Conservation (phyloP, 2,113 vertebrate species). For the Pteronura brasiliensis region DNA sequence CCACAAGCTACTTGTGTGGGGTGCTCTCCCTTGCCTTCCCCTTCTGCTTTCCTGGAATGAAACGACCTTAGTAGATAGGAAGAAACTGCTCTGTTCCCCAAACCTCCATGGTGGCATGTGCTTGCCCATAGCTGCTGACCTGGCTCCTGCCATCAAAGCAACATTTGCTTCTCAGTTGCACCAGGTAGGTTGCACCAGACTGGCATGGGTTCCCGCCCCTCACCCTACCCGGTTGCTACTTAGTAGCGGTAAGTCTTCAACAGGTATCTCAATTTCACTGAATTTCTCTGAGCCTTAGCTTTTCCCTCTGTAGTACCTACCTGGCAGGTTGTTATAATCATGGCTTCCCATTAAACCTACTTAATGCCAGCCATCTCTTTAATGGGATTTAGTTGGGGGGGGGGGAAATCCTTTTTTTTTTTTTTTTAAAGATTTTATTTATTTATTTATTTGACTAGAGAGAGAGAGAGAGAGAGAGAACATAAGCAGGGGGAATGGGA, state of each 20-base stretch:
- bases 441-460: too few relatives aligned
- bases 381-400: background rate
- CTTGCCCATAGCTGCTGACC: conserved; percentile 17
- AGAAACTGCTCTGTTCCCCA: conserved; percentile 23
- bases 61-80: background rate
- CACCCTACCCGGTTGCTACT: background rate
- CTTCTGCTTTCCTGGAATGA: background rate
- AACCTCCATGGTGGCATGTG: background rate
- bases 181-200: background rate
- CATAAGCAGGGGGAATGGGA: too few relatives aligned
- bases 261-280: background rate
- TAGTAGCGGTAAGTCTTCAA: background rate
- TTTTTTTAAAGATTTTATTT: too few relatives aligned
- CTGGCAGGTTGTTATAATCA: too few relatives aligned
- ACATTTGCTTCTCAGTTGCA: background rate
- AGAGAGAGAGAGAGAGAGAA: too few relatives aligned
- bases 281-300: background rate
- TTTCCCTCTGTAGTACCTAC: background rate
- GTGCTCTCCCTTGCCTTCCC: background rate
- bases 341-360: background rate
- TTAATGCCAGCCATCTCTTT: background rate
- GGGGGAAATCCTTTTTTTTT: too few relatives aligned
- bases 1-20: background rate
- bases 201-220: background rate
- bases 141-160: conserved; percentile 2